phyloP scores from a whole-genome alignment of 2,797 vertebrate genomes.

The Xerus rutilus region DNA sequence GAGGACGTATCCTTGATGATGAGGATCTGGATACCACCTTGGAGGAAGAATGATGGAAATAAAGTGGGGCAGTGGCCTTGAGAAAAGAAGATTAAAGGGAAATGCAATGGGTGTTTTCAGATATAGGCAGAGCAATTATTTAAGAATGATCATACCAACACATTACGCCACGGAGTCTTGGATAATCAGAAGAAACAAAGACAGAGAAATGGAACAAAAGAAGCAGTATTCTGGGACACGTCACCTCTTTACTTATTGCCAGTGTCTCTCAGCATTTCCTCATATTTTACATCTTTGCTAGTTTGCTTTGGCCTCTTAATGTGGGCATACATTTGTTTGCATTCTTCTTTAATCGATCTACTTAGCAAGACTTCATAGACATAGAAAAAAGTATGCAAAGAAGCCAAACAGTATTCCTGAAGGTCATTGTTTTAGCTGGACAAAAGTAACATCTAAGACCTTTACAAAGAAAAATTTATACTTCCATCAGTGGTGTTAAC shows the following conservation, averaged over 20 bases:
- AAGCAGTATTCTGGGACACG: background rate
- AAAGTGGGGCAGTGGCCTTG: background rate
- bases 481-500: background rate
- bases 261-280: background rate
- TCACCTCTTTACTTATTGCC: background rate
- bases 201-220: background rate
- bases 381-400: background rate
- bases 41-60: background rate
- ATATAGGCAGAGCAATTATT: background rate
- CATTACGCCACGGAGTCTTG: background rate
- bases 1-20: background rate
- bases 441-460: background rate
- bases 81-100: background rate
- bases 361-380: constrained; percentile 18
- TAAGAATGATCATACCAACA: background rate
- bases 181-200: background rate
- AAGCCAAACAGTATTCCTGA: background rate
- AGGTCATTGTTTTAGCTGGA: constrained; percentile 33
- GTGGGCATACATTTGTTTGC: background rate
- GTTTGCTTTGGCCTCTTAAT: background rate
- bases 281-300: background rate
- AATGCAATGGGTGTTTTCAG: background rate
- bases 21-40: background rate
- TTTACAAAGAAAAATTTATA: constrained; percentile 15
- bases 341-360: constrained; percentile 9